Base-by-base conservation (phyloP, 2,113 vertebrate species). In the Phoxinus phoxinus region DNA sequence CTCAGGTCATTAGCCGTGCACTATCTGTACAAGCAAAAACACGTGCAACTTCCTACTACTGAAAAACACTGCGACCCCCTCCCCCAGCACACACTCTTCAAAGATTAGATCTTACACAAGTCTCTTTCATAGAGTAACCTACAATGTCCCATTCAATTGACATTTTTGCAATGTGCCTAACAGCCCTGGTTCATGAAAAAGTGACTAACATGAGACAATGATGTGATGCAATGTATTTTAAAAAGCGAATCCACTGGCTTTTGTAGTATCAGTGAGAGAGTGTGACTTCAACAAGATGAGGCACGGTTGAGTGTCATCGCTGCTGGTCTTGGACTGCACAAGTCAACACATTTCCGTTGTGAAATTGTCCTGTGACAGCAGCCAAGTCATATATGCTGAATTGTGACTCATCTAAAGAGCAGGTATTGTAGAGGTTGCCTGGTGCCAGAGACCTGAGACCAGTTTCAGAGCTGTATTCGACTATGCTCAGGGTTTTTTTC, bases 361-460 rank as follows among this genome's bases (percentile, higher is more conserved):
- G 69, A 65, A 85, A 81, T 30, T 48, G 27, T 5, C 46, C 27
- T 81, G 61, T 72, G 84, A 80, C 56, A 75, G 59, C 73, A 46
- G 53, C 53, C 13, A 37, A 67, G 71, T 82, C 82, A 74, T 84
- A 30, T 48, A 46, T 56, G 44, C 35, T 73, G 19, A 19, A 82
- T 69, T 86, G 23, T 75, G 77, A 88, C 84, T 88, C 87, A 85
- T 85, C 63, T 75, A 13, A 76, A 88, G 69, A 85, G 59, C 51
- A 61, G 72, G 51, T 74, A 35, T 15, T 69, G 25, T 63, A 76
- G 32, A 56, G 37, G 46, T 10, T 27, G 30, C 27, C 37, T 25
- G 53, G 12, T 71, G 46, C n/a, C 78, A 65, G 17, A 27, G 77
- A 44, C 15, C 69, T 9, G 10, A 59, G 76, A 82, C 12, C 48